Conservation (phyloP, 2,113 vertebrate genomes). For the Callospermophilus lateralis region DNA sequence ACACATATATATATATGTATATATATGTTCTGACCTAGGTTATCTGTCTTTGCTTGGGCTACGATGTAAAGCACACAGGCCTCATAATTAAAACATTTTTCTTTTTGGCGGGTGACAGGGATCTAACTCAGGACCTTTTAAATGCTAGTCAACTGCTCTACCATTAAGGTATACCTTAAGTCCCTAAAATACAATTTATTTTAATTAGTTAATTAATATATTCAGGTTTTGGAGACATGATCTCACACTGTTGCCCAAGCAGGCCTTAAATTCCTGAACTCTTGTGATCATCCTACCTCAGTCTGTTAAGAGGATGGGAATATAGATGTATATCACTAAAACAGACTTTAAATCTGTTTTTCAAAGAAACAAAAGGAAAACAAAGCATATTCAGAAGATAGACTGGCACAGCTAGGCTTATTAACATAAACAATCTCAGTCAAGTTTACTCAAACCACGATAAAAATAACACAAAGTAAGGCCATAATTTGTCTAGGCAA, state of each 20-base stretch:
- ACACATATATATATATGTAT: too few relatives aligned
- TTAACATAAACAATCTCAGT: constrained; percentile 14
- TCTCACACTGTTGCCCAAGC: background rate
- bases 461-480: constrained; percentile 47
- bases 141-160: background rate
- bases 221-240: background rate
- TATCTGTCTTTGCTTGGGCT: background rate
- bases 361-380: background rate
- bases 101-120: background rate
- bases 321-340: background rate
- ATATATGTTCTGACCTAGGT: background rate
- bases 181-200: background rate
- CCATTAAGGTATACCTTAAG: background rate
- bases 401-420: background rate
- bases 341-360: constrained; percentile 25
- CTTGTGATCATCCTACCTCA: background rate
- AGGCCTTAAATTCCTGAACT: background rate
- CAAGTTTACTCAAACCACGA: constrained; percentile 3
- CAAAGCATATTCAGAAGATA: constrained; percentile 5
- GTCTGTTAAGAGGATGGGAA: background rate
- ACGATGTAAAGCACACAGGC: background rate
- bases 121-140: background rate
- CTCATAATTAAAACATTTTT: constrained; percentile 2
- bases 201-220: background rate
- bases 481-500: constrained; percentile 52